Percentiles rank a stretch among this genome's conserved stretches.
Conservation (phyloP, 2,797 vertebrate species). For the Melanogrammus aeglefinus region DNA sequence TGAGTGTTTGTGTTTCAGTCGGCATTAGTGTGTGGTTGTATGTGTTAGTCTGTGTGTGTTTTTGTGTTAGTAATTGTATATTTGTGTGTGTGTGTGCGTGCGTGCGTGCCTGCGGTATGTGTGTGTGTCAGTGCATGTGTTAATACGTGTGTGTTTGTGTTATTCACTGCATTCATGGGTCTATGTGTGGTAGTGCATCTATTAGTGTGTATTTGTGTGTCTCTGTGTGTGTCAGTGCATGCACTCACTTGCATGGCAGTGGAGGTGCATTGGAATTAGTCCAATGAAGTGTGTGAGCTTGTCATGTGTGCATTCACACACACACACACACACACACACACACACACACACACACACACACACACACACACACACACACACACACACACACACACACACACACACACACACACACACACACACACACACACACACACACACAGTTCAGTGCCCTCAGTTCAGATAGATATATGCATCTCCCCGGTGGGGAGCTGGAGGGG, state of each 20-base stretch:
- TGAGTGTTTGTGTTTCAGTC: not conserved
- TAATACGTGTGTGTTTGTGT: too few relatives aligned
- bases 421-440: not conserved
- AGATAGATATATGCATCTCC: too few relatives aligned
- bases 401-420: not conserved
- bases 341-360: not conserved
- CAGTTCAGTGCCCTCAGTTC: not conserved
- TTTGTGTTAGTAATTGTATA: too few relatives aligned
- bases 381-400: not conserved
- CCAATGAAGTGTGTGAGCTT: slow-evolving; percentile 1
- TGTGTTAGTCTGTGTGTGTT: too few relatives aligned
- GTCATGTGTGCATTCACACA: not conserved
- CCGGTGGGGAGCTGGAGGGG: too few relatives aligned
- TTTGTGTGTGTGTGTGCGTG: too few relatives aligned
- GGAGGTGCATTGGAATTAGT: not conserved
- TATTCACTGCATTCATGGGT: not conserved
- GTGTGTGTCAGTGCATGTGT: too few relatives aligned
- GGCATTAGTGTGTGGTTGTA: too few relatives aligned
- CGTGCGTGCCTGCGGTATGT: too few relatives aligned
- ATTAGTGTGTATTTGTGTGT: not conserved
- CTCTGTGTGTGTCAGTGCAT: not conserved
- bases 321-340: too few relatives aligned
- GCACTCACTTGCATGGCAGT: not conserved
- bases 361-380: not conserved
- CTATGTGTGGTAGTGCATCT: not conserved